Evolutionary conservation across 2,113 vertebrate genomes (phyloP).

Genomic region (Eolophus roseicapilla): DNA sequence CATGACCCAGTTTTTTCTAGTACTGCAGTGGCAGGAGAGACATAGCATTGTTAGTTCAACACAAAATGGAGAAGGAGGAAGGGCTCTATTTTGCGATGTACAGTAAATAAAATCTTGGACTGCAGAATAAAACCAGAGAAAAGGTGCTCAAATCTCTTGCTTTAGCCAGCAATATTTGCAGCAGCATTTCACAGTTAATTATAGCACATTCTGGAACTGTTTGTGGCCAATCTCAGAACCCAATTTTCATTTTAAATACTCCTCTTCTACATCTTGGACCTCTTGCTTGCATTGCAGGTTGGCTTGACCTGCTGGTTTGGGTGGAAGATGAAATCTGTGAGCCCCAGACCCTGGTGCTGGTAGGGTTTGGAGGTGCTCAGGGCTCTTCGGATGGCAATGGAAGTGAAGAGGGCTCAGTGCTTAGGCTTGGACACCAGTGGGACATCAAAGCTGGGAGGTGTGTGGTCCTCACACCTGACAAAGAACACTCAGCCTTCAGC

Average conservation of each 20-base stretch:
- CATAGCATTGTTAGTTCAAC: constrained; percentile 47
- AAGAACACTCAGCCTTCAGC: background rate
- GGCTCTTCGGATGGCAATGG: rapidly evolving
- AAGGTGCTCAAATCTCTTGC: background rate
- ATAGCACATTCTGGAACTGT: background rate
- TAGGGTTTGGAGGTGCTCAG: background rate
- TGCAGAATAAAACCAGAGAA: background rate
- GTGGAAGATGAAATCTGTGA: background rate
- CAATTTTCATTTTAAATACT: background rate
- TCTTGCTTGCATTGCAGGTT: background rate
- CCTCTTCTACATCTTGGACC: background rate
- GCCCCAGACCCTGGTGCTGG: background rate
- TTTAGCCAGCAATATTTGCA: background rate
- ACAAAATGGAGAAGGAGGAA: constrained; percentile 23
- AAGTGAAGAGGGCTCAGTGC: background rate
- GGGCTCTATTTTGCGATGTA: constrained; percentile 5
- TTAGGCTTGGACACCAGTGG: background rate
- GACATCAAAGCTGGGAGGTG: background rate
- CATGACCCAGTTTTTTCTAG: constrained; percentile 53
- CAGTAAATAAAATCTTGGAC: constrained; percentile 12
- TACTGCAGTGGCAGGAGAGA: constrained; percentile 6
- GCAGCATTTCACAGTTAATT: background rate
- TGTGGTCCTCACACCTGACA: background rate
- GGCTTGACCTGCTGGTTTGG: background rate
- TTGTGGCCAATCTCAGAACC: background rate